Percentiles rank a stretch among this genome's conserved stretches.
phyloP scores from a whole-genome alignment of 2,888 invertebrate genomes.

The Saturnia pavonia region DNA sequence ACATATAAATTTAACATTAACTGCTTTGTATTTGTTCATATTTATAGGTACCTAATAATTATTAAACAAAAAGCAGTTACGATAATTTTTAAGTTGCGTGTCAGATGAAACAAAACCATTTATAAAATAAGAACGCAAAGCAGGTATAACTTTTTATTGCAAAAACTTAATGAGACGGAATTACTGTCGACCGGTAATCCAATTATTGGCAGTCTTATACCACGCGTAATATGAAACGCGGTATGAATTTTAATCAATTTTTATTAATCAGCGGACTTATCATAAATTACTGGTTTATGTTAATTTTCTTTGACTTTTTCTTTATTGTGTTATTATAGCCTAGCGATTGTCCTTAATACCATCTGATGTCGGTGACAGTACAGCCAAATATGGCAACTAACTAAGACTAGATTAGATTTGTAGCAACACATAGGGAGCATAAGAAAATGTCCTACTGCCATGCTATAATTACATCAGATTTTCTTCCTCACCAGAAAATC shows the following conservation, averaged over 20 bases:
- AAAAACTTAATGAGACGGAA: conserved; percentile 1
- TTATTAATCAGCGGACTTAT: not conserved
- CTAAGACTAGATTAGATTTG: too few species aligned
- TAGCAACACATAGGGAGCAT: too few species aligned
- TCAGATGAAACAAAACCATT: not conserved
- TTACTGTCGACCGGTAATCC: conserved; percentile 4
- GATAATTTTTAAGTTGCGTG: not conserved
- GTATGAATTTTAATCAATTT: conserved; percentile 1
- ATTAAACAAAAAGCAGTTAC: not conserved
- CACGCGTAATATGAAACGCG: not conserved
- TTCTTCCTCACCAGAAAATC: too few species aligned
- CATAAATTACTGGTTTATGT: not conserved
- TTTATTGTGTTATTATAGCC: not conserved
- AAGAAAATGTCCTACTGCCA: too few species aligned
- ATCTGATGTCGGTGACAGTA: too few species aligned
- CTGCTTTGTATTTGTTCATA: not conserved
- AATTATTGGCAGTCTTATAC: conserved; percentile 2
- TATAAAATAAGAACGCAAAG: not conserved
- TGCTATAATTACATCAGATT: too few species aligned
- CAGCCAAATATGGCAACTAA: too few species aligned
- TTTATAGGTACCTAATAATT: not conserved
- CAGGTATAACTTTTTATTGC: not conserved
- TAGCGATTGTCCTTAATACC: too few species aligned
- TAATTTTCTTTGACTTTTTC: not conserved
- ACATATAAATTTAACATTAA: not conserved